A percentile compares a stretch with the other conserved stretches of the same genome.
phyloP scores from a whole-genome alignment of 2,888 invertebrate species.

The Epirrhoe tristata region DNA sequence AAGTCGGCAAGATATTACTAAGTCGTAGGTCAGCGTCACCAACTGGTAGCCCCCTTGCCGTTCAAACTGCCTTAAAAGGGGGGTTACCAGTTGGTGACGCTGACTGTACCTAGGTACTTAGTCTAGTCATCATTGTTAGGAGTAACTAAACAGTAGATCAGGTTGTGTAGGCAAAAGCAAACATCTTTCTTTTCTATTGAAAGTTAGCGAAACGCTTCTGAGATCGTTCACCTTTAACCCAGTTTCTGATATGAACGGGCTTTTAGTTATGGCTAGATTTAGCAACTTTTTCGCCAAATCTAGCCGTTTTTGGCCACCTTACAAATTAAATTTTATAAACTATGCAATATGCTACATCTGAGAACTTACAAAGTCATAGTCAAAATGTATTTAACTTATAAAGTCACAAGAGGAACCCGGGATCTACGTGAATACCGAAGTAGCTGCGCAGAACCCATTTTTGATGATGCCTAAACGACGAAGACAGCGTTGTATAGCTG shows the following conservation, averaged over 20 bases:
- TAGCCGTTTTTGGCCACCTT: not conserved
- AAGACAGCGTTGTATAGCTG: too few relatives aligned
- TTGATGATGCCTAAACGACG: too few relatives aligned
- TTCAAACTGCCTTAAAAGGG: too few relatives aligned
- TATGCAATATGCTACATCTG: not conserved
- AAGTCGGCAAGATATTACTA: not conserved
- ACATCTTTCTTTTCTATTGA: slow-evolving; percentile 31
- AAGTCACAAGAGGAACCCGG: too few relatives aligned
- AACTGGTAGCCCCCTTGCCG: too few relatives aligned
- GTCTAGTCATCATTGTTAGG: not conserved
- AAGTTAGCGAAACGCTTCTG: slow-evolving; percentile 61
- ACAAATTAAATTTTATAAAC: not conserved
- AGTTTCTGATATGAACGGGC: slow-evolving; percentile 35
- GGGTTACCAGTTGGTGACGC: too few relatives aligned
- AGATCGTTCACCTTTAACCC: slow-evolving; percentile 62
- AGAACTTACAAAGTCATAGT: too few relatives aligned
- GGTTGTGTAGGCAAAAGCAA: slow-evolving; percentile 1
- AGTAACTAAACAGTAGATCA: not conserved
- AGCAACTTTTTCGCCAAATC: not conserved
- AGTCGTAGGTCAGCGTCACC: too few relatives aligned
- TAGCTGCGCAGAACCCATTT: too few relatives aligned
- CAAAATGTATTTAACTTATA: too few relatives aligned
- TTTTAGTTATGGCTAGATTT: not conserved
- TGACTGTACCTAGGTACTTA: too few relatives aligned
- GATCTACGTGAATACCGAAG: too few relatives aligned